Percentiles rank a stretch among this genome's conserved stretches.
phyloP scores from a whole-genome alignment of 1,140 invertebrate genomes.

The Maconellicoccus hirsutus region DNA sequence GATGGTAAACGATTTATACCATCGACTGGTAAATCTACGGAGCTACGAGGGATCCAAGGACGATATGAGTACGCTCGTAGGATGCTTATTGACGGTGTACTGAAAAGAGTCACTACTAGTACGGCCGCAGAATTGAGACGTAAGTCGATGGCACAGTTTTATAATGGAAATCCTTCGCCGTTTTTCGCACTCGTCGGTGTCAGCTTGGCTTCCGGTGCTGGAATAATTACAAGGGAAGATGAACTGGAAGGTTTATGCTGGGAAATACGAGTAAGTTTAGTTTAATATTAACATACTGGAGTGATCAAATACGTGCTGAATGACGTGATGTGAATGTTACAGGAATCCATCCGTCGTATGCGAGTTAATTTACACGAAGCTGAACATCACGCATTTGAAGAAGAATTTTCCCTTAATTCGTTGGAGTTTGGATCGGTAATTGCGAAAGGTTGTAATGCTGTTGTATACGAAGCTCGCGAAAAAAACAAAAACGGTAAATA shows the following conservation, averaged over 20 bases:
- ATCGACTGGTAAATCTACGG: background rate
- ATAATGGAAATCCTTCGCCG: slow-evolving; percentile 56
- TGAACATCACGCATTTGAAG: slow-evolving; percentile 37
- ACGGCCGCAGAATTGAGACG: slow-evolving; percentile 48
- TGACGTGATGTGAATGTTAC: slow-evolving; percentile 28
- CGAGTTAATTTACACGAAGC: slow-evolving; percentile 43
- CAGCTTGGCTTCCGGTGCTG: slow-evolving; percentile 55
- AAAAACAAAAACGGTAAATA: slow-evolving; percentile 22
- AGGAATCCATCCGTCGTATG: slow-evolving; percentile 51
- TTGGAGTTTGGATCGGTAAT: slow-evolving; percentile 57
- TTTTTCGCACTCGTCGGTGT: slow-evolving; percentile 65
- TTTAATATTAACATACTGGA: background rate
- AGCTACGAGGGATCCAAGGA: slow-evolving; percentile 14
- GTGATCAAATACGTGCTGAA: background rate
- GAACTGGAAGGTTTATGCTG: slow-evolving; percentile 64
- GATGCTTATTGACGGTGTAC: slow-evolving; percentile 53
- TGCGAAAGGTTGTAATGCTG: slow-evolving; percentile 70
- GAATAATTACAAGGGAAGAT: slow-evolving; percentile 64
- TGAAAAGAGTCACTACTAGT: slow-evolving; percentile 53
- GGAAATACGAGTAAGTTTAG: slow-evolving; percentile 52
- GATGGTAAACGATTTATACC: background rate
- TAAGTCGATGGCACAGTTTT: slow-evolving; percentile 45
- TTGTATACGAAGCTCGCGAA: slow-evolving; percentile 55
- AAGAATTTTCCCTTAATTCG: slow-evolving; percentile 41
- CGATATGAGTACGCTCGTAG: slow-evolving; percentile 38